These are phyloP conservation scores for Glareola pratincola DNA, from an alignment of 2,113 vertebrate genomes.

Conservation along the genomic window DNA sequence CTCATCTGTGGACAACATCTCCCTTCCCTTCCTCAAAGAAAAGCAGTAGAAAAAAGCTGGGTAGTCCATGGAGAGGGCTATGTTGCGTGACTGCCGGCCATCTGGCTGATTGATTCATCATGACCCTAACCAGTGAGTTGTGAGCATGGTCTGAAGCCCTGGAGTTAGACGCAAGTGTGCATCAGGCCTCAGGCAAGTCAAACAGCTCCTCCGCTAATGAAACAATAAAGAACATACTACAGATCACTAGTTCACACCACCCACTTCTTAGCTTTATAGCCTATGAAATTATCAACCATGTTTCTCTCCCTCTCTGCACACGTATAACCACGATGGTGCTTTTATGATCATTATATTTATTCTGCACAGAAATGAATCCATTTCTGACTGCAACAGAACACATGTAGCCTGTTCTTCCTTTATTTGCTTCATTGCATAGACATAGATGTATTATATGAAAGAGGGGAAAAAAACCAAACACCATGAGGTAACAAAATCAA, in stretches of 20 bases:
- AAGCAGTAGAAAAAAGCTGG: background rate
- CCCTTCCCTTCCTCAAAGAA: background rate
- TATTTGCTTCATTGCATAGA: background rate
- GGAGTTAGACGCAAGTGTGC: background rate
- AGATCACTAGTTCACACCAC: background rate
- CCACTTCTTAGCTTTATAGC: background rate
- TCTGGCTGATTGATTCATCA: constrained; percentile 51
- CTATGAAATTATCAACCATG: background rate
- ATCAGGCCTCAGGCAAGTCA: background rate
- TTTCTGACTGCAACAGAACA: background rate
- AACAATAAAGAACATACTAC: background rate
- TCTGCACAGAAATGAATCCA: background rate
- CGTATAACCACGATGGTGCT: background rate
- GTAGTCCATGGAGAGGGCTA: background rate
- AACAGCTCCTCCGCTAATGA: background rate
- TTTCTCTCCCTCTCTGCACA: background rate
- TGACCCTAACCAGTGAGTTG: background rate
- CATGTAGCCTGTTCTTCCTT: background rate
- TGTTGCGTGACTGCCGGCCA: constrained; percentile 10
- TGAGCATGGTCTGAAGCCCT: background rate
- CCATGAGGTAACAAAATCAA: background rate
- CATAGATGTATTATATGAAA: background rate
- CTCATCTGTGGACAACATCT: background rate
- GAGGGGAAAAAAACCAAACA: background rate
- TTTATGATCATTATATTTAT: background rate